Percentiles rank a stretch among this genome's conserved stretches.
phyloP scores from a whole-genome alignment of 2,888 invertebrate genomes.

The Nephrocerus scutellatus region DNA sequence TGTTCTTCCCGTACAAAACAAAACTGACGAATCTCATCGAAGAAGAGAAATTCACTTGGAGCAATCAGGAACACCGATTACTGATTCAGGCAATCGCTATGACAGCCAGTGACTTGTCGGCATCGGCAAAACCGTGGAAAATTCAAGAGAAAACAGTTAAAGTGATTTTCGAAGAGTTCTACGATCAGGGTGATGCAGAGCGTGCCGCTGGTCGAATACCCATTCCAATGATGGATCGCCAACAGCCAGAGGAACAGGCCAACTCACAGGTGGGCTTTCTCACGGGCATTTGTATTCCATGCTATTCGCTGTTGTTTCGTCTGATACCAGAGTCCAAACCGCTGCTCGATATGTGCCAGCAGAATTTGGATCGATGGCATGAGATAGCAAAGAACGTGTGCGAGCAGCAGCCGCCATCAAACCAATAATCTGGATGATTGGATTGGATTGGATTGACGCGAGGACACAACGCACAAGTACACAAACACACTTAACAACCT shows the following conservation, averaged over 20 bases:
- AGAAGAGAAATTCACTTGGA: conserved; percentile 58
- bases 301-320: conserved; percentile 61
- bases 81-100: conserved; percentile 70
- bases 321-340: conserved; percentile 66
- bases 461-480: too few species aligned
- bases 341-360: conserved; percentile 59
- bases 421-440: too few species aligned
- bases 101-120: conserved; percentile 78
- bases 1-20: conserved; percentile 71
- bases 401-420: too few species aligned
- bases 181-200: conserved; percentile 71
- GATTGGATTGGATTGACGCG: too few species aligned
- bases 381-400: conserved; percentile 37
- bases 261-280: conserved; percentile 74
- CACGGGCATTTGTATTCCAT: conserved; percentile 72
- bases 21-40: conserved; percentile 53
- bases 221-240: conserved; percentile 75
- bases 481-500: too few species aligned
- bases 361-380: conserved; percentile 58
- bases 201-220: conserved; percentile 60
- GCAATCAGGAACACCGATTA: conserved; percentile 58
- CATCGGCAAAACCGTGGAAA: conserved; percentile 78
- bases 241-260: conserved; percentile 66
- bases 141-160: conserved; percentile 72
- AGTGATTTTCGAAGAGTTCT: conserved; percentile 77